phyloP scores from a whole-genome alignment of 2,797 vertebrate species.

The Erethizon dorsatum region DNA sequence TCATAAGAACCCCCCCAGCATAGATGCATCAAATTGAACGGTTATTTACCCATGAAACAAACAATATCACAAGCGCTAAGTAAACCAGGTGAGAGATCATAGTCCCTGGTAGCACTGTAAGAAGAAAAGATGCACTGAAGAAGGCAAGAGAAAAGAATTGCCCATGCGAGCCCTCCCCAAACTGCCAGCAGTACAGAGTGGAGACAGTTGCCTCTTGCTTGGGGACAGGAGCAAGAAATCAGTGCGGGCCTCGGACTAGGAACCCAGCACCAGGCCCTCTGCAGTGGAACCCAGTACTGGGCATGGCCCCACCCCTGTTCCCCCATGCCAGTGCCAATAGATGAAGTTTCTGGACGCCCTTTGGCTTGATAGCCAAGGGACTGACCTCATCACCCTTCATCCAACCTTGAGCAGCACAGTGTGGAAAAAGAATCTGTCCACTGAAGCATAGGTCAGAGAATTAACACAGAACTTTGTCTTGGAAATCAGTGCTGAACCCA shows the following conservation, averaged over 20 bases:
- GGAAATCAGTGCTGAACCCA: not conserved
- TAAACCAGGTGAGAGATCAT: not conserved
- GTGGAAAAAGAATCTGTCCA: not conserved
- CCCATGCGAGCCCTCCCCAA: not conserved
- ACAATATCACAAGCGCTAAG: not conserved
- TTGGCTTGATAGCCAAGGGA: not conserved
- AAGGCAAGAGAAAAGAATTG: not conserved
- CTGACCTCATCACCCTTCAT: not conserved
- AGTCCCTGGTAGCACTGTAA: not conserved
- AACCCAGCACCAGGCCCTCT: not conserved
- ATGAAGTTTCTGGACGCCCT: not conserved
- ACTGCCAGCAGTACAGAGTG: not conserved
- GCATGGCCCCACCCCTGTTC: not conserved
- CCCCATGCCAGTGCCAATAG: not conserved
- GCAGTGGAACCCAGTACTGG: not conserved
- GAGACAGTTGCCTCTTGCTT: not conserved
- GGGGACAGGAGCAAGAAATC: not conserved
- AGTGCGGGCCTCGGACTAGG: too few species aligned
- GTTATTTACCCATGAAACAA: not conserved
- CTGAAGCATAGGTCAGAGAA: not conserved
- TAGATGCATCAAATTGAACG: not conserved
- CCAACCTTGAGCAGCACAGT: not conserved
- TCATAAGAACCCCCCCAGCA: not conserved
- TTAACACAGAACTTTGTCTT: not conserved
- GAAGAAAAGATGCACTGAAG: not conserved